Evolutionary conservation across 2,797 vertebrate genomes (phyloP), one percentile per base, ranked within the genome.

Genomic region (Poeciliopsis gracilis): DNA sequence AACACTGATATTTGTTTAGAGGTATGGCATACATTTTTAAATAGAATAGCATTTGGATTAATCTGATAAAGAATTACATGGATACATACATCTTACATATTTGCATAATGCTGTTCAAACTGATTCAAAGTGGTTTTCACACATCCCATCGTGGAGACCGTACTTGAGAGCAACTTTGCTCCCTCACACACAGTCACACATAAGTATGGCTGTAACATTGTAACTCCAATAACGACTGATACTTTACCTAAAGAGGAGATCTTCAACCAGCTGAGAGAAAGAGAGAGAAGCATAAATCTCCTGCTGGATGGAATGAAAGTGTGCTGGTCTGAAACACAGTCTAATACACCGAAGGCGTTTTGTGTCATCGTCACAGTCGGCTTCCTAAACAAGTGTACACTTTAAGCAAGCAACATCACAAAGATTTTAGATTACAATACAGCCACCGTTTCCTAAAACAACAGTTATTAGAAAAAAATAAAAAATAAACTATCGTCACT

Each of bases 21-120:
- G 93, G 92, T 94, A 91, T 87, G 90, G 91, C 87, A 91, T 89
- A 94, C 85, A 91, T 93, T 91, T 83, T 94, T 94, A 94, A 94
- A 95, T 95, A 94, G 88, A 93, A 90, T 93, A 93, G 80, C 86
- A 92, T 93, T 91, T 92, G 87, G 85, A 86, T 92, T 92, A 92
- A 87, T 92, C 86, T 84, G 87, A 89, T 93, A 92, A 82, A 94
- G 91, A 93, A 90, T 90, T 88, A 91, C 91, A 91, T 85, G 88
- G 90, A 92, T 89, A 93, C 88, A 89, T 89, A 92, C 83, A 93
- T 89, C 85, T 92, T 93, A 90, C 91, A 91, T 91, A 92, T 87
- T 92, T 93, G 93, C 91, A 93, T 93, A 91, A 91, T 77, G 79
- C 75, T 90, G 82, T 86, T 84, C 72, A 87, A 90, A 88, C 45